Conservation (phyloP, 2,797 vertebrate genomes). For the Lutjanus campechanus region DNA sequence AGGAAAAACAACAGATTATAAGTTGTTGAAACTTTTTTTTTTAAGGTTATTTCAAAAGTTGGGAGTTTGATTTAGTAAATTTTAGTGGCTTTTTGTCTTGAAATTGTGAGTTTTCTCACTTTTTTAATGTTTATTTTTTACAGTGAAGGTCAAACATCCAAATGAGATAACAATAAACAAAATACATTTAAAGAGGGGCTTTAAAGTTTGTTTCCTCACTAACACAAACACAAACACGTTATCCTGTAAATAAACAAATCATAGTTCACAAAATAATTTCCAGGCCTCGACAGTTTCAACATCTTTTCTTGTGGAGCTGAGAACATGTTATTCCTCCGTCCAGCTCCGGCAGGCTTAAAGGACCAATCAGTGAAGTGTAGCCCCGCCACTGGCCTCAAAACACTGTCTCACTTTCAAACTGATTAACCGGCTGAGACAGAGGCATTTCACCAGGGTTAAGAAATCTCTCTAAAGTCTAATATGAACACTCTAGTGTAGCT, state of each 20-base stretch:
- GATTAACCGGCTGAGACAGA: conserved; percentile 23
- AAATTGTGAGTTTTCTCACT: too few species aligned
- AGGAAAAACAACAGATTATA: too few species aligned
- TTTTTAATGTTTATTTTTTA: too few species aligned
- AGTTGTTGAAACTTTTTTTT: too few species aligned
- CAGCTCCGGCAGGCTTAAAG: neutral
- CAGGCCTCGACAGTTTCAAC: neutral
- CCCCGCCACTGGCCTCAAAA: conserved; percentile 14
- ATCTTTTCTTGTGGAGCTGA: neutral
- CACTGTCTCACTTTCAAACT: conserved; percentile 30
- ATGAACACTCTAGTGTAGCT: conserved; percentile 27
- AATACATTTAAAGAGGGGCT: neutral
- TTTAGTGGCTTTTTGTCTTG: too few species aligned
- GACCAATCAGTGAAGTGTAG: conserved; percentile 8
- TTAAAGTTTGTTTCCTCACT: neutral
- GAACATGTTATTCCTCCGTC: neutral
- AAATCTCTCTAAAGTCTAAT: conserved; percentile 25
- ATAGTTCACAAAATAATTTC: neutral
- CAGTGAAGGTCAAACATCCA: neutral
- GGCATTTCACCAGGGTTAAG: conserved; percentile 16
- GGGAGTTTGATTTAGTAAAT: too few species aligned
- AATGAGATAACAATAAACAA: neutral
- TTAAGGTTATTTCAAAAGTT: too few species aligned
- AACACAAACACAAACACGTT: neutral
- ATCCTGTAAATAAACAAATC: neutral